Evolutionary conservation across 2,113 vertebrate genomes (phyloP).

Genomic region (Rhegmatorhina hoffmannsi): DNA sequence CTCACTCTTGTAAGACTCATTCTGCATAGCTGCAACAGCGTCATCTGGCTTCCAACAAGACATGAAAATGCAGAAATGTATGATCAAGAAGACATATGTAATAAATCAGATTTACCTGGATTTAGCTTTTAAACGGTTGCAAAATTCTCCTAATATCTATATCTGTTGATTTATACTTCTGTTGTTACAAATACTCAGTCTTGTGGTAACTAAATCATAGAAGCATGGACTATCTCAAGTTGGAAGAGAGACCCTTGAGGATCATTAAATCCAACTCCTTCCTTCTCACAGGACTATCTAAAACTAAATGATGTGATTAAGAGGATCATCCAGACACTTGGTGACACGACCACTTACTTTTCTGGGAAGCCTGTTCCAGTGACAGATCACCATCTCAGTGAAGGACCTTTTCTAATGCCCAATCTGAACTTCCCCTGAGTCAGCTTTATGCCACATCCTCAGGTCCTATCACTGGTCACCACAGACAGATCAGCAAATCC

Average conservation of each 20-base stretch:
- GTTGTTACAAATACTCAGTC: not conserved
- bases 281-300: not conserved
- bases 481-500: not conserved
- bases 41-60: not conserved
- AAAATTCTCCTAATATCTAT: not conserved
- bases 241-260: not conserved
- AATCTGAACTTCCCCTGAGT: fast-evolving
- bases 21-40: not conserved
- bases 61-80: not conserved
- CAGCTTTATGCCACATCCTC: not conserved
- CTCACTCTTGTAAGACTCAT: not conserved
- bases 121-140: not conserved
- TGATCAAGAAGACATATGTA: not conserved
- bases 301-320: not conserved
- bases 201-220: not conserved
- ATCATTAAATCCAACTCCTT: not conserved
- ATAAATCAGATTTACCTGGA: not conserved
- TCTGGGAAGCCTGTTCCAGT: not conserved
- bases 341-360: not conserved
- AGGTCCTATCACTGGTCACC: not conserved
- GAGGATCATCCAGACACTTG: not conserved
- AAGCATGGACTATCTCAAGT: not conserved
- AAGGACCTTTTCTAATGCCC: not conserved
- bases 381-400: not conserved
- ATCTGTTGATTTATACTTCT: not conserved